These are phyloP conservation scores for Drosophila repleta DNA, from an alignment of 1,140 invertebrate species.

Conservation along the genomic window DNA sequence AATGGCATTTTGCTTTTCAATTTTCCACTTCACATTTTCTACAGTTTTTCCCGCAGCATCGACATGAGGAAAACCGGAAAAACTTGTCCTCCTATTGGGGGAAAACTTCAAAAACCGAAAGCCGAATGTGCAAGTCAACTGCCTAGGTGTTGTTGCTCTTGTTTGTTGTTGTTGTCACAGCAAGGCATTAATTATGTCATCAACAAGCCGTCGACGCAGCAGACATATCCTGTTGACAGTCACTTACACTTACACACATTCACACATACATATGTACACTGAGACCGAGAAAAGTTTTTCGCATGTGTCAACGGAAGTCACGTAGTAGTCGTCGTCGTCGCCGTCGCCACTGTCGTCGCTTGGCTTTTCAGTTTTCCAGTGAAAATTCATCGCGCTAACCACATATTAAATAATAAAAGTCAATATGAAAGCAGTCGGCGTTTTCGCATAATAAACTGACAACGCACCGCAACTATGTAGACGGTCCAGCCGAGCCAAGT, in stretches of 20 bases:
- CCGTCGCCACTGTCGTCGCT: background rate
- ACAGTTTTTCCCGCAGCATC: constrained; percentile 28
- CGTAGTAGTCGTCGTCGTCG: constrained; percentile 47
- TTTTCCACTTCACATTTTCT: constrained; percentile 26
- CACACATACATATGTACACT: constrained; percentile 10
- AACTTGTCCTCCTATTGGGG: constrained; percentile 56
- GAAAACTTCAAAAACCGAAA: constrained; percentile 72
- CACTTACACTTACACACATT: constrained; percentile 9
- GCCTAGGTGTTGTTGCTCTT: constrained; percentile 7
- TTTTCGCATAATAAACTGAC: constrained; percentile 26
- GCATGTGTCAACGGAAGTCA: constrained; percentile 72
- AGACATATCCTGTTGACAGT: constrained; percentile 77
- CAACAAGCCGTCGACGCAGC: constrained; percentile 61
- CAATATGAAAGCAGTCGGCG: constrained; percentile 13
- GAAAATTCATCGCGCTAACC: constrained; percentile 47
- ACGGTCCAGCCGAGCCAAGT: background rate
- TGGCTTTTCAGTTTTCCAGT: constrained; percentile 56
- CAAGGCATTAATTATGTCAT: constrained; percentile 78
- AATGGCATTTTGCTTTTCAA: constrained; percentile 70
- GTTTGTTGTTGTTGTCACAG: constrained; percentile 64
- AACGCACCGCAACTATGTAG: background rate
- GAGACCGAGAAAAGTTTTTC: constrained; percentile 56
- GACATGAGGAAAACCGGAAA: constrained; percentile 58
- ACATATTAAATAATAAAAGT: constrained; percentile 65
- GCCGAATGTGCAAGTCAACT: constrained; percentile 36